Base-by-base conservation (phyloP, 2,113 vertebrate genomes). In the Hyla sarda region DNA sequence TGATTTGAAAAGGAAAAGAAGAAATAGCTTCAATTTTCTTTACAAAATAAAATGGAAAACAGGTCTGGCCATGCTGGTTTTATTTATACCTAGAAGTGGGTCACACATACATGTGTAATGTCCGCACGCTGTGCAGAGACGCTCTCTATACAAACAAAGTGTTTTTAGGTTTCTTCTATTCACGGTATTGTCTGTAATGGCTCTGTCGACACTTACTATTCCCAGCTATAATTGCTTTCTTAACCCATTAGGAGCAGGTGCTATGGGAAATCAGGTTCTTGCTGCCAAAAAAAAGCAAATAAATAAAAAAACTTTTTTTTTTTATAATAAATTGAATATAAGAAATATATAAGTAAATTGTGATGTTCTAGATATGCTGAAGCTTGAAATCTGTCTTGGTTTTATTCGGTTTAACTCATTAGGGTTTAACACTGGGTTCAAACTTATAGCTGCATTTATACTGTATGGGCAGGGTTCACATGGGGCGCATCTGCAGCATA, bases 1-100 rank as follows among this genome's bases (percentile, higher is more conserved):
- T 77, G 23, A 14, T 62, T 65, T 82, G 25, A 83, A 89, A 47
- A 23, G 54, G 60, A 82, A 79, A n/a, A 1, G 83, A 75, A 28
- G 77, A 69, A 89, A 89, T 84, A 67, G 6, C 1, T 84, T 73
- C 1, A 37, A 13, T 56, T 87, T 89, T 86, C 77, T 81, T 65
- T 47, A 16, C 74, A 81, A 88, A 52, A 23, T 87, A 50, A 84
- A 1, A n/a, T 81, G 78, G 78, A 83, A 82, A 41, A 80, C 41
- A 23, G 9, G 0, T 10, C 83, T 65, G 0, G 56, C 0, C 0
- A 52, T 23, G 13, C 16, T 88, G 12, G 2, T 69, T 85, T 83
- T 87, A 75, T 86, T 91, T 89, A 84, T 80, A 86, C 79, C 82
- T 82, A 87, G 45, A 83, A 73, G 0, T 73, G 12, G 25, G 45